Conservation (phyloP, 1,140 invertebrate species). For the Acromyrmex charruanus region DNA sequence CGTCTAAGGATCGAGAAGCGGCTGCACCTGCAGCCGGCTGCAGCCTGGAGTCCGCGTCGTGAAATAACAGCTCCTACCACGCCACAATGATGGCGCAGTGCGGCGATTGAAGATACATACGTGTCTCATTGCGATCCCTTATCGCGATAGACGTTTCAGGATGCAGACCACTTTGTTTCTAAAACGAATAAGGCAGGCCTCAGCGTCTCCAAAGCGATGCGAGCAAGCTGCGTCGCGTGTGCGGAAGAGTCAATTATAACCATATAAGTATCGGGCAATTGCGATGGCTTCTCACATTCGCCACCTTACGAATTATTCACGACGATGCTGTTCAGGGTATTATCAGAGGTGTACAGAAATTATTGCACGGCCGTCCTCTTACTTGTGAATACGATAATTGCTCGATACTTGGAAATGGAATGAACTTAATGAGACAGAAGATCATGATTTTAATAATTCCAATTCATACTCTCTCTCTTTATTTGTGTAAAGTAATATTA, state of each 20-base stretch:
- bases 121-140: conserved; percentile 68
- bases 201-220: neutral
- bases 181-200: conserved; percentile 58
- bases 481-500: neutral
- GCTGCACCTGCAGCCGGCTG: conserved; percentile 79
- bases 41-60: conserved; percentile 70
- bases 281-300: conserved; percentile 28
- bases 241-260: conserved; percentile 54
- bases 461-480: neutral
- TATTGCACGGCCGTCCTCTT: conserved; percentile 11
- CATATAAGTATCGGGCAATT: conserved; percentile 44
- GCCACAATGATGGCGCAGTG: conserved; percentile 51
- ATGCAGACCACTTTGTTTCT: conserved; percentile 66
- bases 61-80: conserved; percentile 66
- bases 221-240: conserved; percentile 36
- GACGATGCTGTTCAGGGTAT: neutral
- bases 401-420: neutral
- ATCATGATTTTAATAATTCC: neutral
- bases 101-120: conserved; percentile 52
- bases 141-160: conserved; percentile 68
- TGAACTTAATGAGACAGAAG: neutral
- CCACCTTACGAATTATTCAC: conserved; percentile 36
- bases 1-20: conserved; percentile 72
- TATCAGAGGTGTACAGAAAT: conserved; percentile 27
- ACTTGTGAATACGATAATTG: conserved; percentile 28